Conservation (phyloP, 2,113 vertebrate species). For the Corythornis cristatus region DNA sequence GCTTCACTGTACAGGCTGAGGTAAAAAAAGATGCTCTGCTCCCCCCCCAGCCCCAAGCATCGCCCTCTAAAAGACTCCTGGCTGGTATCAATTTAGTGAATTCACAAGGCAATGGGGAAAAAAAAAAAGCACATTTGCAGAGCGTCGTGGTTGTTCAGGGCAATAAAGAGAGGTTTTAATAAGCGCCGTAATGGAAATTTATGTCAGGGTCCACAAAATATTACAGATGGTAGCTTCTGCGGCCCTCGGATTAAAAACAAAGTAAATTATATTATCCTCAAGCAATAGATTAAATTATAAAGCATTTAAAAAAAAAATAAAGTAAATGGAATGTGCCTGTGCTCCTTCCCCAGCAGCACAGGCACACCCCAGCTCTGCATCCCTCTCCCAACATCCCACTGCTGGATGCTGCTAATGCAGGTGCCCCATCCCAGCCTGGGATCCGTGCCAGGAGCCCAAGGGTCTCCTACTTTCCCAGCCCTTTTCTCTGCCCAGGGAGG, state of each 20-base stretch:
- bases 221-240: slow-evolving; percentile 38
- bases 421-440: background rate
- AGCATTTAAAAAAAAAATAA: background rate
- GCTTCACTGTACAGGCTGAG: background rate
- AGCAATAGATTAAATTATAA: slow-evolving; percentile 30
- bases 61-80: background rate
- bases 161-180: slow-evolving; percentile 61
- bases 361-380: background rate
- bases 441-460: rapidly evolving
- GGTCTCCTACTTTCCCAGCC: background rate
- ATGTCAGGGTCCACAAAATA: slow-evolving; percentile 55
- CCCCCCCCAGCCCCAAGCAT: background rate
- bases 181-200: slow-evolving; percentile 57
- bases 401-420: background rate
- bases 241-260: slow-evolving; percentile 48
- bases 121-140: background rate
- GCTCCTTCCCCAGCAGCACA: background rate
- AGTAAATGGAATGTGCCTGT: background rate
- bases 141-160: background rate
- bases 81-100: background rate
- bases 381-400: slow-evolving; percentile 8
- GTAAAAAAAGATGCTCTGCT: background rate
- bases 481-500: background rate
- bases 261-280: slow-evolving; percentile 49
- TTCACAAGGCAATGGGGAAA: background rate